Base-by-base conservation (phyloP, 2,888 invertebrate species). In the Sisyra terminalis region DNA sequence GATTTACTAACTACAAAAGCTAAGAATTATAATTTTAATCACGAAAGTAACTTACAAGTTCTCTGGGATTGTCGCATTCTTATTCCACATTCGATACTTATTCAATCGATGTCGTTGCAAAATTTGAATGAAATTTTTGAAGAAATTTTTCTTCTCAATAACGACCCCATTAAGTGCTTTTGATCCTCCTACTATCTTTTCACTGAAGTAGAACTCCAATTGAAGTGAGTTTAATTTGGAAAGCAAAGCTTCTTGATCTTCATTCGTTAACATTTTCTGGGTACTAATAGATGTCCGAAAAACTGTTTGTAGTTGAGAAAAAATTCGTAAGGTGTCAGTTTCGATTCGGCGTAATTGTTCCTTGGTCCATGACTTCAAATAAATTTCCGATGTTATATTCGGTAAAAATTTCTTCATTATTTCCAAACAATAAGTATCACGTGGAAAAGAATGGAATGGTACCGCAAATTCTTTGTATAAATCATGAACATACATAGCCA, bases 401-500 rank as follows among this genome's bases (percentile, higher is more conserved):
- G 47, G 49, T 24, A 53, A 48, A 14, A 53, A 41, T 31, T 50
- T 44, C 11, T 41, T 44, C 1, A 52, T 45, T 24, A 51, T 37
- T 29, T 50, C 45, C 31, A 53, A 37, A 38, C 55, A 55, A 39
- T 50, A 54, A n/a, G 39, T 30, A 15, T 51, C 48, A 7, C 51
- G 44, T 7, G 45, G 31, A 6, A 42, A 24, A 35, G 44, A 47
- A 10, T 46, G 44, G 37, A 46, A 49, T 6, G 54, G 49, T 3
- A 52, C 31, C 1, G 55, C 50, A 11, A 51, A 47, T 24, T 54
- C 51, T 39, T 50, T 46, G 41, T 52, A 56, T 1, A 56, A 42
- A 40, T 54, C 50, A 30, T 50, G 43, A 1, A 53, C 51, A 37
- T 51, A 53, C 40, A 55, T 51, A 32, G 50, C 49, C 24, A 55